Evolutionary conservation across 2,888 invertebrate species (phyloP), one percentile per base, ranked within the genome.

Genomic region (Synanthedon andrenaeformis): DNA sequence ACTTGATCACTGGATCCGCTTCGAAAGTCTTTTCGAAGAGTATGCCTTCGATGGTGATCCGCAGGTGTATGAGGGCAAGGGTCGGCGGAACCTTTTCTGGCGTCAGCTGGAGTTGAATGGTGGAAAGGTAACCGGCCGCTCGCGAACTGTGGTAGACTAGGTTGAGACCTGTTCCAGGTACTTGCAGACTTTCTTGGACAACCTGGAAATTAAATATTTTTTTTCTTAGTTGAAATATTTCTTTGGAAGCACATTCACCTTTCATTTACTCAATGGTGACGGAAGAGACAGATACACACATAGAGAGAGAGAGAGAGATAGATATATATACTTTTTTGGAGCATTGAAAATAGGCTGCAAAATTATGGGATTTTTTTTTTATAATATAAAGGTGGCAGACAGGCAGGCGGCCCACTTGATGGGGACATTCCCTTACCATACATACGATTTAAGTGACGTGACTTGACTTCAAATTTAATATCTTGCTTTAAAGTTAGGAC

Each of bases 81-180:
- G 94, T 91, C 0, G 91, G 78, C 0, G 97, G 96, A 54, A 96
- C 94, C 42, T 89, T 89, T 63, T 95, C 95, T 0, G 96, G 96
- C 0, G 97, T 96, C 23, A 98, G 82, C 69, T 97, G 96, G 0
- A 98, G 89, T 66, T 96, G 95, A 58, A 97, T 96, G 3, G 97
- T 97, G 4, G 96, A 96, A 12, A 96, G 89, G 72, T 97, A 98
- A 12, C 98, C 98, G 4, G 96, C 93, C 0, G 96, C 96, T 64
- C 98, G 89, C 0, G 97, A 97, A 70, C 97, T 98, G 80, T 97
- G 97, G 80, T 99, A 99, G 0, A 99, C 96, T 45, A 99, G 89
- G 79, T 97, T 96, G n/a, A 98, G 86, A 2, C 96, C 96, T 0
- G 98, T 97, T 28, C 97, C 98, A 0, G 98, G 97, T 57, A 99